These are phyloP conservation scores for Ptycholaimellus sp. DNA, from an alignment of 2,888 invertebrate species.

Conservation along the genomic window DNA sequence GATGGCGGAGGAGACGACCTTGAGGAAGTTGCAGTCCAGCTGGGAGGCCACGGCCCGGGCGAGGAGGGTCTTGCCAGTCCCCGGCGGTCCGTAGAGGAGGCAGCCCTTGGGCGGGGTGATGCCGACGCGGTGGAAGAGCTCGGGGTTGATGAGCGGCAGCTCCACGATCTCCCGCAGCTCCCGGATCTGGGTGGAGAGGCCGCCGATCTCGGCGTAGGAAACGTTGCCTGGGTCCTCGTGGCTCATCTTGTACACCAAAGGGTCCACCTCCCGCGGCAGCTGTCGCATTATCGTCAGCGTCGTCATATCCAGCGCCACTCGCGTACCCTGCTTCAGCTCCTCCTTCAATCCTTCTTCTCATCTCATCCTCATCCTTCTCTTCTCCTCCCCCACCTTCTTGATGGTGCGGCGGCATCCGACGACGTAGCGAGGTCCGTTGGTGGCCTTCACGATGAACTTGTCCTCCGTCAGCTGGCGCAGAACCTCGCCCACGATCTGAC, in stretches of 20 bases:
- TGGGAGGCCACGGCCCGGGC: conserved; percentile 94
- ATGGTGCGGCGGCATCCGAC: conserved; percentile 89
- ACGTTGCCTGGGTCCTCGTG: conserved; percentile 95
- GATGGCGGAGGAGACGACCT: conserved; percentile 95
- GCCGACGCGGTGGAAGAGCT: conserved; percentile 83
- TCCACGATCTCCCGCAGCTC: conserved; percentile 92
- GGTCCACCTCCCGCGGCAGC: conserved; percentile 96
- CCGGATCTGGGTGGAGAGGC: conserved; percentile 85
- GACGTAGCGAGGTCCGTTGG: conserved; percentile 94
- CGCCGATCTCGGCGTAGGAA: conserved; percentile 81
- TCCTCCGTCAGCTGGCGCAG: conserved; percentile 93
- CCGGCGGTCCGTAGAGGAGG: conserved; percentile 83
- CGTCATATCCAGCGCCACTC: conserved; percentile 96
- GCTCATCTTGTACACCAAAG: conserved; percentile 97
- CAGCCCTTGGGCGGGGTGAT: conserved; percentile 99
- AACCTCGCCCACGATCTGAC: conserved; percentile 95
- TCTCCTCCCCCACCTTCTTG: no score
- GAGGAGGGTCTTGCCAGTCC: conserved; percentile 87
- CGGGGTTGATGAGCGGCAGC: conserved; percentile 79
- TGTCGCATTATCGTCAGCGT: conserved; percentile 98
- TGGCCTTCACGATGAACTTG: conserved; percentile 53
- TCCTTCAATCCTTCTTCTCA: no score
- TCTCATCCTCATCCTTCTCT: no score
- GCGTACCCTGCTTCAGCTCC: conserved; percentile 39
- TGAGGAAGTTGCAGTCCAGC: conserved; percentile 88